Evolutionary conservation across 1,140 invertebrate species (phyloP), one percentile per base, ranked within the genome.

Genomic region (Colletes latitarsis): DNA sequence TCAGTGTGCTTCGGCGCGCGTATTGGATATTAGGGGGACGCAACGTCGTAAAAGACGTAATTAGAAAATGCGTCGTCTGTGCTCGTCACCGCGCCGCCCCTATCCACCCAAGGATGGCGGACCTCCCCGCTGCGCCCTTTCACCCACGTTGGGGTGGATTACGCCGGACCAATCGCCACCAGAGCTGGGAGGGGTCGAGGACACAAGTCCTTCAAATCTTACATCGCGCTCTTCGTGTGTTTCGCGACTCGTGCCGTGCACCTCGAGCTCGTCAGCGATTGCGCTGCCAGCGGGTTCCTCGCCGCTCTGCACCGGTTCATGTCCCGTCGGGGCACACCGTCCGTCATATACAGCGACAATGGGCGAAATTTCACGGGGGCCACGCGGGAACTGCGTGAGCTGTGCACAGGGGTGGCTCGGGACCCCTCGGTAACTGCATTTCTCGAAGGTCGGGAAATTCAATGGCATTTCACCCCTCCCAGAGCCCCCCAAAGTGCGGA

Each of bases 91-190:
- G 81, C 14, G 81, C 83, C 10, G 43, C 60, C 17, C 49, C 75
- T 12, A 68, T 79, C 3, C 60, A 55, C 17, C 88, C 88, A 62
- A 62, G 90, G 4, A 93, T 93, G 92, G 91, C 85, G 1, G 69
- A 92, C 58, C 75, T 93, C 69, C 93, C 83, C 83, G 5, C 80
- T 1, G 58, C 81, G 12, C 89, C 90, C 1, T 94, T 94, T 82
- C 82, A 5, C 77, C 30, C 77, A 90, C 19, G 83, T 80, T 6
- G 93, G 91, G 0, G 86, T 93, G 0, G 93, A 94, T 82, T 94
- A 88, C 75, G 91, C 90, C 0, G 93, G 93, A 3, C 90, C 90
- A 9, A 85, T 93, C 17, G 15, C 53, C n/a, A 69, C 93, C 0
- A 91, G 88, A 74, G 60, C 83, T 43, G 58, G 64, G 0, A 79